Conservation (phyloP, 1,140 invertebrate genomes). For the Zaprionus tsacasi region DNA sequence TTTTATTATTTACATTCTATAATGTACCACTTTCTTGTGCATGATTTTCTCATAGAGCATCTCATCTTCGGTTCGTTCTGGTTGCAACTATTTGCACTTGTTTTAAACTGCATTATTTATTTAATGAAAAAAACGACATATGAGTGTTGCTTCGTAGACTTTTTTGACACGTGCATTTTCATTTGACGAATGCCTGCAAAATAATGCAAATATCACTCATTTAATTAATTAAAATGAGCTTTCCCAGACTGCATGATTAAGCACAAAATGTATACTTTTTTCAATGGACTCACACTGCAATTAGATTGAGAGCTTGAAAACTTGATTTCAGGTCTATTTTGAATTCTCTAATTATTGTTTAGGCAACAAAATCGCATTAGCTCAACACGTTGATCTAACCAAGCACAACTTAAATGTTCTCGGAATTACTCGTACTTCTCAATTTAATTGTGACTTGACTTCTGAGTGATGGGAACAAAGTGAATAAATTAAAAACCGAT, state of each 20-base stretch:
- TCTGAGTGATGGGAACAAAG: background rate
- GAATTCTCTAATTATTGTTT: conserved; percentile 8
- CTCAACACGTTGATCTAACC: background rate
- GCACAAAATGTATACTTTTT: conserved; percentile 35
- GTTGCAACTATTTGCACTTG: conserved; percentile 9
- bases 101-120: conserved; percentile 59
- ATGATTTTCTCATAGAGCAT: background rate
- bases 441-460: background rate
- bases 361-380: background rate
- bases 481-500: background rate
- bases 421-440: background rate
- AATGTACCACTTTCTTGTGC: background rate
- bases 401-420: background rate
- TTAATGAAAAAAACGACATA: conserved; percentile 25
- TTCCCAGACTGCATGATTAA: conserved; percentile 44
- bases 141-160: conserved; percentile 34
- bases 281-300: conserved; percentile 18
- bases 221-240: conserved; percentile 72
- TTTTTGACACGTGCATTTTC: conserved; percentile 58
- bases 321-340: conserved; percentile 4
- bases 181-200: conserved; percentile 49
- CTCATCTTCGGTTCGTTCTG: background rate
- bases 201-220: conserved; percentile 71
- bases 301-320: background rate
- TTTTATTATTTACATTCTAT: background rate